Conservation (phyloP, 2,797 vertebrate genomes). For the Prionace glauca region DNA sequence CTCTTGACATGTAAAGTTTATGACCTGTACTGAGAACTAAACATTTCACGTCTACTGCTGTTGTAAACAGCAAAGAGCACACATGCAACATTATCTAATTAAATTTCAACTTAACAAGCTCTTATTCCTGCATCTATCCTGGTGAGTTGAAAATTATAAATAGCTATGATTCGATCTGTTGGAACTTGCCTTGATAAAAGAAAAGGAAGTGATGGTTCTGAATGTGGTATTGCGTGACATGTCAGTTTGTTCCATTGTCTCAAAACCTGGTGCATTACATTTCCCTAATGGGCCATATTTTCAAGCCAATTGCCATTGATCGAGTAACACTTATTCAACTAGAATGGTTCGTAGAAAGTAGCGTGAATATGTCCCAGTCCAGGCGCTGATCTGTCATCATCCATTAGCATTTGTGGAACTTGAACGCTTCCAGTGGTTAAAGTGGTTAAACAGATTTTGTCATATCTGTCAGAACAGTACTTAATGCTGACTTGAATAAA, state of each 20-base stretch:
- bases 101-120: neutral
- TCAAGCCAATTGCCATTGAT: constrained; percentile 12
- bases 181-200: constrained; percentile 8
- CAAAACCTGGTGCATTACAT: neutral
- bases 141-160: neutral
- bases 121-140: neutral
- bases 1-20: neutral
- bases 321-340: neutral
- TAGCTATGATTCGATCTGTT: neutral
- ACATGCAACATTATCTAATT: neutral
- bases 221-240: neutral
- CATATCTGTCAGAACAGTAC: neutral
- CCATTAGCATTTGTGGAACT: neutral
- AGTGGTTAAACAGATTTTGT: constrained; percentile 2
- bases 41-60: neutral
- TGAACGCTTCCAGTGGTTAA: neutral
- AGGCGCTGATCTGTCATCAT: neutral
- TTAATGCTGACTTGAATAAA: neutral
- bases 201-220: neutral
- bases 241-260: neutral
- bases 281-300: neutral
- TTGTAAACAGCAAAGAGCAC: neutral
- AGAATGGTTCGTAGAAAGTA: neutral
- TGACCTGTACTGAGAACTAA: neutral
- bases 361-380: too few species aligned